phyloP scores from a whole-genome alignment of 1,140 invertebrate genomes.

The Drosophila teissieri region DNA sequence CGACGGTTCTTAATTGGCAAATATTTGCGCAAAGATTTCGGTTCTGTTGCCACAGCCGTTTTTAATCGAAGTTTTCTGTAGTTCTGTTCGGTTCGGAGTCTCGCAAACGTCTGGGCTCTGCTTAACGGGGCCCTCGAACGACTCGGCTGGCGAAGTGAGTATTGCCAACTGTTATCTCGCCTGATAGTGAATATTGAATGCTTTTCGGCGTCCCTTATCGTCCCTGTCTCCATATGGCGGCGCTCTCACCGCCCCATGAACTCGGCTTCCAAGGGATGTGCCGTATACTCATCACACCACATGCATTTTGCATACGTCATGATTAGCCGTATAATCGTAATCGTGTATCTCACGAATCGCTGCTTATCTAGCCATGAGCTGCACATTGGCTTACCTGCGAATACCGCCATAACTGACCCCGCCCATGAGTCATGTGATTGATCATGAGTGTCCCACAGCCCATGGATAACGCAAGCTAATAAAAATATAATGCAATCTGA shows the following conservation, averaged over 20 bases:
- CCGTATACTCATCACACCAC: constrained; percentile 9
- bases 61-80: constrained; percentile 24
- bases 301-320: constrained; percentile 54
- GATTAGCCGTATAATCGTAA: constrained; percentile 29
- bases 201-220: constrained; percentile 69
- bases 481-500: constrained; percentile 23
- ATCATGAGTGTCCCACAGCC: constrained; percentile 9
- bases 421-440: constrained; percentile 57
- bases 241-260: constrained; percentile 1
- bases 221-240: constrained; percentile 42
- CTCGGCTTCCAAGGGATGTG: constrained; percentile 14
- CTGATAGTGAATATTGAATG: constrained; percentile 76
- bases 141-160: constrained; percentile 33
- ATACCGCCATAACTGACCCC: constrained; percentile 49
- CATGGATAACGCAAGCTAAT: constrained; percentile 13
- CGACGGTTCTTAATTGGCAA: constrained; percentile 57
- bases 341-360: constrained; percentile 1
- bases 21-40: constrained; percentile 63
- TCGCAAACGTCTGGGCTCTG: constrained; percentile 59
- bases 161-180: constrained; percentile 61
- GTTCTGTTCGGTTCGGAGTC: constrained; percentile 60
- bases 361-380: constrained; percentile 48
- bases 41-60: constrained; percentile 73
- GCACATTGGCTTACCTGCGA: not conserved
- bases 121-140: constrained; percentile 25